Conservation (phyloP, 2,797 vertebrate species). For the Mallotus villosus region DNA sequence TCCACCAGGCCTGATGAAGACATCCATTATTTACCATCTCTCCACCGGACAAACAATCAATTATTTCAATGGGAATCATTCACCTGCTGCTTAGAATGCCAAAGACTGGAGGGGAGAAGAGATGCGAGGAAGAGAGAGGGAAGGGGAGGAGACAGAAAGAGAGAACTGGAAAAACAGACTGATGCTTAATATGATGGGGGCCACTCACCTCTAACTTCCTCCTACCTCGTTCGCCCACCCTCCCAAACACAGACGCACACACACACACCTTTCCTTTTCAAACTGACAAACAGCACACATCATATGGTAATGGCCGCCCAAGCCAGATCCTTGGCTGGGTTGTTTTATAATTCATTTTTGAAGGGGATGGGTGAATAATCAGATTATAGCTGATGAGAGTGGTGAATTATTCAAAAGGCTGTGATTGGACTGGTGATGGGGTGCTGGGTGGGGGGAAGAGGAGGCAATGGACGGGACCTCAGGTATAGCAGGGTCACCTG, state of each 20-base stretch:
- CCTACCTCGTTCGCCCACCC: neutral
- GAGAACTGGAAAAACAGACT: neutral
- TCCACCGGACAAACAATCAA: constrained; percentile 66
- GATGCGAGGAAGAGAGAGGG: neutral
- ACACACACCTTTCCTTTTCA: constrained; percentile 19
- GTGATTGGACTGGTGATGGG: constrained; percentile 63
- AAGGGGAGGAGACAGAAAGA: neutral
- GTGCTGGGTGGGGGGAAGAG: constrained; percentile 28
- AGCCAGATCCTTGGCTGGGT: constrained; percentile 28
- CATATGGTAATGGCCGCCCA: constrained; percentile 57
- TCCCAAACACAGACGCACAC: no score
- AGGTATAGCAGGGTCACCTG: constrained; percentile 26
- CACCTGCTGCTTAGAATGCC: constrained; percentile 59
- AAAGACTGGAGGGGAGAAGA: constrained; percentile 18
- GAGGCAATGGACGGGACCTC: constrained; percentile 1
- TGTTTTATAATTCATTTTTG: constrained; percentile 76
- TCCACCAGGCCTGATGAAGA: constrained; percentile 61
- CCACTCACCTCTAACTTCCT: constrained; percentile 24
- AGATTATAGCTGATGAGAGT: constrained; percentile 72
- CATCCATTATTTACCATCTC: constrained; percentile 73
- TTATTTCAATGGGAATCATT: constrained; percentile 73
- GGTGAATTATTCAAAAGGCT: constrained; percentile 76
- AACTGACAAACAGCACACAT: constrained; percentile 15
- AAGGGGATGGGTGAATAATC: constrained; percentile 71
- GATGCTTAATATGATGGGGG: constrained; percentile 13